Conservation (phyloP, 2,797 vertebrate genomes). For the Galaxias olidus region DNA sequence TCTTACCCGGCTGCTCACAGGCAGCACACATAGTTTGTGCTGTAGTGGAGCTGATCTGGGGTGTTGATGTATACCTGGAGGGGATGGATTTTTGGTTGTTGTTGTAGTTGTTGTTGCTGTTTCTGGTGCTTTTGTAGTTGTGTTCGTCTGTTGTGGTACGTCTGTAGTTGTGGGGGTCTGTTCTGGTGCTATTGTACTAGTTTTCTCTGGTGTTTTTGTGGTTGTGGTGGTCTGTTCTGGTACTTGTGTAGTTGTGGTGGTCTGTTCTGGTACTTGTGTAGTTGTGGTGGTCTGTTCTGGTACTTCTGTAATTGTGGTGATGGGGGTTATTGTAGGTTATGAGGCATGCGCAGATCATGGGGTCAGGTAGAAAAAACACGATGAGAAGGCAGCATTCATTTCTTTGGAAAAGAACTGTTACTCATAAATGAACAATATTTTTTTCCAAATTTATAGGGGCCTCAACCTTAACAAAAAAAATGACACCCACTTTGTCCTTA, state of each 20-base stretch:
- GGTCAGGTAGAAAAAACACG: too few species aligned
- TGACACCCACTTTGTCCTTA: conserved; percentile 16
- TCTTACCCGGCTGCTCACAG: neutral
- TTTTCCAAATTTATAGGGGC: too few species aligned
- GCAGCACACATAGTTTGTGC: too few species aligned
- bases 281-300: neutral
- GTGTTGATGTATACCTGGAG: neutral
- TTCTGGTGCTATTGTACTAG: too few species aligned
- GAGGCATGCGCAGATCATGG: too few species aligned
- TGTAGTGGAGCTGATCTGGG: conserved; percentile 14
- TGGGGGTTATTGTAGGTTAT: too few species aligned
- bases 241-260: neutral
- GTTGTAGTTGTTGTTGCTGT: neutral
- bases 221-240: neutral
- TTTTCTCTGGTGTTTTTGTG: neutral
- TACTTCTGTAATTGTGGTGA: neutral
- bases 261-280: too few species aligned
- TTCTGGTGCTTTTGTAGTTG: neutral
- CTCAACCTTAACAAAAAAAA: too few species aligned
- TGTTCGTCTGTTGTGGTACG: neutral
- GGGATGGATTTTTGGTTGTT: neutral
- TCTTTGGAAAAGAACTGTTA: too few species aligned
- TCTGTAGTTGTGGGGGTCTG: neutral
- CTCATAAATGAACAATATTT: neutral
- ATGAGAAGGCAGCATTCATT: too few species aligned